Conservation (phyloP, 2,888 invertebrate genomes). For the Drosophila bunnanda region DNA sequence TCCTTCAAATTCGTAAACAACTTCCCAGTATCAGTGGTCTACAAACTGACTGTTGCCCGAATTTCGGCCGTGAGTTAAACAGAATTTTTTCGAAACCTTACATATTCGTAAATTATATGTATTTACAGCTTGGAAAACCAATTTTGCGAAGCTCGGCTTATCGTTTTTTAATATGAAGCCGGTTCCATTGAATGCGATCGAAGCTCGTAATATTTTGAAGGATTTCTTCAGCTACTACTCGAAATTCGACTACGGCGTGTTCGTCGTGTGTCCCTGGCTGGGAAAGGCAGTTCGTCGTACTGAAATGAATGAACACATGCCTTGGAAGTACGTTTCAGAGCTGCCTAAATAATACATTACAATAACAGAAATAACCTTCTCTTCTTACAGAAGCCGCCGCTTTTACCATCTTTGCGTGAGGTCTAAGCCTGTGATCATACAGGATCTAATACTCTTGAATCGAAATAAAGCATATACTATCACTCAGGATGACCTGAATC, state of each 20-base stretch:
- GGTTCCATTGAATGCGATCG: not conserved
- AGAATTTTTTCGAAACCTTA: not conserved
- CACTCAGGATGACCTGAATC: rapidly evolving
- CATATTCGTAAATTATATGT: no score
- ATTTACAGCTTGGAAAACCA: not conserved
- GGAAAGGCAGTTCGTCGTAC: not conserved
- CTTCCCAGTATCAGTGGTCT: constrained; percentile 30
- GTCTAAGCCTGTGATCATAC: constrained; percentile 18
- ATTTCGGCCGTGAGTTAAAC: constrained; percentile 24
- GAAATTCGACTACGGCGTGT: not conserved
- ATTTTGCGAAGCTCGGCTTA: not conserved
- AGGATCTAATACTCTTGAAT: constrained; percentile 10
- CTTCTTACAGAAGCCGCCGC: not conserved
- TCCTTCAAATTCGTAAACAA: constrained; percentile 20
- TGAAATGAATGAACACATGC: not conserved
- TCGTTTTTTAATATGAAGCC: not conserved
- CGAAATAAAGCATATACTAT: not conserved
- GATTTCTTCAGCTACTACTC: constrained; percentile 20
- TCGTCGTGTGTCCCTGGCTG: constrained; percentile 15
- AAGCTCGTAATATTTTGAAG: not conserved
- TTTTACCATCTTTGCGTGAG: not conserved
- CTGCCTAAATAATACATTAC: not conserved
- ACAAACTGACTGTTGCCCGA: not conserved
- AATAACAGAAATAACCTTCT: not conserved
- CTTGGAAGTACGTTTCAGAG: not conserved